Conservation (phyloP, 2,113 vertebrate species). For the Lasiurus cinereus region DNA sequence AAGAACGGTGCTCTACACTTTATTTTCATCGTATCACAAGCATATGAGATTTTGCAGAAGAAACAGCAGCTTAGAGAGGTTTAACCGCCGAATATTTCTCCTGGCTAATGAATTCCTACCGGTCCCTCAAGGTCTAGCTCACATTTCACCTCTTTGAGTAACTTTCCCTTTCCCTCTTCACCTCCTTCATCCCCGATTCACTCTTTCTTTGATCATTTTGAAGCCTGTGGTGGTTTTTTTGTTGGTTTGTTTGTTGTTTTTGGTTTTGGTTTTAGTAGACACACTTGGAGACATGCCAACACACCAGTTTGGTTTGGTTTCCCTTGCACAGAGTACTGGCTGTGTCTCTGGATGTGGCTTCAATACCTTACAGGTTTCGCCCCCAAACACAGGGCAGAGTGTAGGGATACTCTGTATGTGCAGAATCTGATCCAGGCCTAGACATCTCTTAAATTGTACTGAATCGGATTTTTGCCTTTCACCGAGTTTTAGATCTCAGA, state of each 20-base stretch:
- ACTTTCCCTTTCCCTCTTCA: background rate
- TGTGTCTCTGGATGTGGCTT: background rate
- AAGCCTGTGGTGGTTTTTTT: background rate
- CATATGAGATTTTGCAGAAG: slow-evolving; percentile 10
- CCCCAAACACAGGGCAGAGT: background rate
- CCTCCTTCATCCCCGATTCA: background rate
- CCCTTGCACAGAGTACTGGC: background rate
- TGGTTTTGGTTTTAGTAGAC: background rate
- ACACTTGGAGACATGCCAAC: background rate
- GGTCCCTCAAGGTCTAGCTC: background rate
- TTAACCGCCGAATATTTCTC: background rate
- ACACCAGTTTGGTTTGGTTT: background rate
- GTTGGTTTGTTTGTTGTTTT: background rate
- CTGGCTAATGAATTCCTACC: slow-evolving; percentile 16
- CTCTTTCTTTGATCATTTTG: background rate
- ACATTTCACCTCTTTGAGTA: slow-evolving; percentile 38
- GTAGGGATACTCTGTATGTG: background rate
- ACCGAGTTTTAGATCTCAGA: slow-evolving; percentile 63
- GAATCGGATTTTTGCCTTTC: slow-evolving; percentile 62
- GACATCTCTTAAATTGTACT: slow-evolving; percentile 54
- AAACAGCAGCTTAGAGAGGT: background rate
- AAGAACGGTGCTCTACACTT: background rate
- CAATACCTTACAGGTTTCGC: slow-evolving; percentile 30
- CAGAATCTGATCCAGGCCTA: slow-evolving; percentile 28
- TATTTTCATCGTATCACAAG: background rate